These are phyloP conservation scores for Mus spretus DNA, from an alignment of 2,797 vertebrate genomes.

Conservation along the genomic window DNA sequence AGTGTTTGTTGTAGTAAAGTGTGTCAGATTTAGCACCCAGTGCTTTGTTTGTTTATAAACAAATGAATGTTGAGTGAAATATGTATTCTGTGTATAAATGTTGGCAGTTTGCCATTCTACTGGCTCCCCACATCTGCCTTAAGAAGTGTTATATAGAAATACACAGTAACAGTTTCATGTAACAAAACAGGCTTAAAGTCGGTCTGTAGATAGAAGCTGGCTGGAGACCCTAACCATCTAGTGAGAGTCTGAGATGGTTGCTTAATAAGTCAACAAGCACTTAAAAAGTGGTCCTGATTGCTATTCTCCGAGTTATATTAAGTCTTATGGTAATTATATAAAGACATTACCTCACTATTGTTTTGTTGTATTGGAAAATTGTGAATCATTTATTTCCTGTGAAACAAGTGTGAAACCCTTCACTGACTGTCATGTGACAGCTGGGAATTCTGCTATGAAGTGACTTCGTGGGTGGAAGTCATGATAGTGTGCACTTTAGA, in stretches of 20 bases:
- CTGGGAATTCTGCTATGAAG: constrained; percentile 41
- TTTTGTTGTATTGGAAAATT: constrained; percentile 56
- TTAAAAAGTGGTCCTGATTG: constrained; percentile 46
- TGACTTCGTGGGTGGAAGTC: constrained; percentile 32
- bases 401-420: constrained; percentile 20
- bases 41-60: constrained; percentile 15
- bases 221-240: constrained; percentile 45
- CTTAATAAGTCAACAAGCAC: constrained; percentile 46
- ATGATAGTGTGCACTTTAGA: constrained; percentile 44
- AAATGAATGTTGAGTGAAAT: constrained; percentile 19
- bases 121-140: constrained; percentile 48
- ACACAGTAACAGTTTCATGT: constrained; percentile 44
- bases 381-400: constrained; percentile 59
- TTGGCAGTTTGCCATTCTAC: constrained; percentile 45
- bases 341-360: constrained; percentile 67
- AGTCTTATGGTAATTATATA: constrained; percentile 57
- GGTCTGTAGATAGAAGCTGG: constrained; percentile 45
- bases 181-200: constrained; percentile 66
- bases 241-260: constrained; percentile 44
- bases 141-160: constrained; percentile 47
- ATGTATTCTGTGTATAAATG: constrained; percentile 45
- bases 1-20: constrained; percentile 44
- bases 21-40: constrained; percentile 34
- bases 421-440: constrained; percentile 51
- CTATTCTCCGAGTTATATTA: constrained; percentile 52